Evolutionary conservation across 2,797 vertebrate species (phyloP).

Genomic region (Ctenosaura bakeri): DNA sequence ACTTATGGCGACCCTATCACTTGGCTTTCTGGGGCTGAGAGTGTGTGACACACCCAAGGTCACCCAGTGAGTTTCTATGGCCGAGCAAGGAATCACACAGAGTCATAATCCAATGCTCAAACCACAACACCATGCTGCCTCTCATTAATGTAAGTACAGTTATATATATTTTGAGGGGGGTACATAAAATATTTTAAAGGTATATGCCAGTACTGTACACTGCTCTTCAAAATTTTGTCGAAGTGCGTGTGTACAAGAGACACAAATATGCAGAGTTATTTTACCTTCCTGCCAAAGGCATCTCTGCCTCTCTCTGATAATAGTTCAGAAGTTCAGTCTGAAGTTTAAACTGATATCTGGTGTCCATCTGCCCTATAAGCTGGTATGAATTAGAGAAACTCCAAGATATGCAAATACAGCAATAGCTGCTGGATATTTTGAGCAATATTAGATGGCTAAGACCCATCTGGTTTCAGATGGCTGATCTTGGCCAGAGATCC

Average conservation of each 20-base stretch:
- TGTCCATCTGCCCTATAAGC: conserved; percentile 16
- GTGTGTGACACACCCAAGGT: too few relatives aligned
- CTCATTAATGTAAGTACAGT: too few relatives aligned
- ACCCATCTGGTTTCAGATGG: conserved; percentile 3
- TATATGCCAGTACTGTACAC: neutral
- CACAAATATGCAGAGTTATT: neutral
- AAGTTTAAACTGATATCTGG: conserved; percentile 17
- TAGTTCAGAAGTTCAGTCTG: conserved; percentile 22
- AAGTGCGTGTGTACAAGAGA: neutral
- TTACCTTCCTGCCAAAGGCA: neutral
- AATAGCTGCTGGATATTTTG: conserved; percentile 10
- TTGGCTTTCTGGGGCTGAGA: too few relatives aligned
- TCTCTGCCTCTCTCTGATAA: neutral
- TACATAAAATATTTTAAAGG: neutral
- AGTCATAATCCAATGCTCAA: too few relatives aligned
- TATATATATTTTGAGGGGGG: neutral
- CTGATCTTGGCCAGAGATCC: neutral
- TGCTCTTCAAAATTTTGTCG: neutral
- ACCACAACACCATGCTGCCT: too few relatives aligned
- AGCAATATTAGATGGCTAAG: neutral
- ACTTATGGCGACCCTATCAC: too few relatives aligned
- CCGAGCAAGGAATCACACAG: too few relatives aligned
- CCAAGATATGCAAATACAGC: conserved; percentile 23
- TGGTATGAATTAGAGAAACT: conserved; percentile 27
- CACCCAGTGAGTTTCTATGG: too few relatives aligned